Evolutionary conservation across 92 coral and sea anemone genomes (phyloP).

Genomic region (Parazoanthus swiftii): DNA sequence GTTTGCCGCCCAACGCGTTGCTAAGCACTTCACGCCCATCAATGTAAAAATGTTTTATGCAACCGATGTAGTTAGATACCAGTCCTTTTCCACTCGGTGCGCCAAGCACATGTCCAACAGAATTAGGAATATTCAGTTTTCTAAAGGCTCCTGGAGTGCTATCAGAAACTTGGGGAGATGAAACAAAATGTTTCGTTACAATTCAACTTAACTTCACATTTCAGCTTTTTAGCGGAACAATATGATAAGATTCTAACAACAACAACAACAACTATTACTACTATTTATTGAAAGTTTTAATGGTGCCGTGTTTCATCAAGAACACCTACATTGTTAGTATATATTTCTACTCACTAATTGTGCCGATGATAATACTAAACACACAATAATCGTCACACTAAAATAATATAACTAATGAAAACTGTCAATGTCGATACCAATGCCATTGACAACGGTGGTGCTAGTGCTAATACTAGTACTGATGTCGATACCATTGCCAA

Average conservation of each 20-base stretch:
- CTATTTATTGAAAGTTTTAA: no score
- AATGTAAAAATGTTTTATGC: constrained; percentile 79
- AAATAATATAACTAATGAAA: no score
- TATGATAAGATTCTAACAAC: no score
- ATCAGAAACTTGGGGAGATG: constrained; percentile 33
- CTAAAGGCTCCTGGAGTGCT: constrained; percentile 76
- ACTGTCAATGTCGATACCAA: not conserved
- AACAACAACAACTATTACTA: not conserved
- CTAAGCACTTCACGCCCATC: constrained; percentile 88
- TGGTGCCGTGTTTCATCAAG: no score
- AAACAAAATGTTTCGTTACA: not conserved
- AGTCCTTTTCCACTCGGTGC: constrained; percentile 69
- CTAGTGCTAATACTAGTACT: no score
- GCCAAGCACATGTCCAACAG: constrained; percentile 76
- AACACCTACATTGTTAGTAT: no score
- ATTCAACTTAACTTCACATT: no score
- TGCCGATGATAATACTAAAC: no score
- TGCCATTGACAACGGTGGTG: not conserved
- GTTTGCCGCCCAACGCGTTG: constrained; percentile 66
- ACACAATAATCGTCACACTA: no score
- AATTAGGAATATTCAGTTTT: constrained; percentile 74
- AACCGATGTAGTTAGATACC: constrained; percentile 80
- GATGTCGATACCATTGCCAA: no score
- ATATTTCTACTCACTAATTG: no score
- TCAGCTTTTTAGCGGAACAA: no score